phyloP scores from a whole-genome alignment of 2,113 vertebrate genomes.

The Myotis brandtii region DNA sequence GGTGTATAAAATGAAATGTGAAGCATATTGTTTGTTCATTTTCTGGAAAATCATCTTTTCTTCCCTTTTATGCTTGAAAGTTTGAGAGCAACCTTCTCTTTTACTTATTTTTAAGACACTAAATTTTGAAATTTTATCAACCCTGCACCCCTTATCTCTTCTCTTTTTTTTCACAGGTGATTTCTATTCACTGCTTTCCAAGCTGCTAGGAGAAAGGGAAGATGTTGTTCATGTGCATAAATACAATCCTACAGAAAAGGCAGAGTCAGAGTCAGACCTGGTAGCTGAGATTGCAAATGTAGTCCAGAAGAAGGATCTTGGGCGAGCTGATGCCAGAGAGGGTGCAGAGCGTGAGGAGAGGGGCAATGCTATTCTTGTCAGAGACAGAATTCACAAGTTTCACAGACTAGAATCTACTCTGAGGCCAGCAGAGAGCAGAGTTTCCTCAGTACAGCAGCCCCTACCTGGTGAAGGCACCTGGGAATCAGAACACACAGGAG shows the following conservation, averaged over 20 bases:
- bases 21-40: background rate
- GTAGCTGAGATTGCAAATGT: conserved; percentile 94
- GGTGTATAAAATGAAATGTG: conserved; percentile 42
- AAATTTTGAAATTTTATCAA: conserved; percentile 55
- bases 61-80: background rate
- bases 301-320: conserved; percentile 94
- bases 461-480: conserved; percentile 83
- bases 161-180: conserved; percentile 91
- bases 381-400: conserved; percentile 97
- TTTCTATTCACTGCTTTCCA: conserved; percentile 97
- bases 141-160: conserved; percentile 79
- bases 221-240: conserved; percentile 92
- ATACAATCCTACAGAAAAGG: conserved; percentile 90
- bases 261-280: conserved; percentile 90
- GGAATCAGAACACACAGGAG: conserved; percentile 89
- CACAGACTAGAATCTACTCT: conserved; percentile 93
- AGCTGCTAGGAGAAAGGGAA: conserved; percentile 95
- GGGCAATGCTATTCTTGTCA: conserved; percentile 90
- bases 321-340: conserved; percentile 84
- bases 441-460: conserved; percentile 83
- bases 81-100: conserved; percentile 4
- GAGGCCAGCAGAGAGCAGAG: conserved; percentile 89
- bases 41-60: background rate
- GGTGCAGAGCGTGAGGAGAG: conserved; percentile 86
- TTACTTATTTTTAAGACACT: conserved; percentile 26